A percentile compares a stretch with the other conserved stretches of the same genome.
These are phyloP conservation scores for Hypocryptadius cinnamomeus DNA, from an alignment of 2,113 vertebrate genomes.

Conservation along the genomic window DNA sequence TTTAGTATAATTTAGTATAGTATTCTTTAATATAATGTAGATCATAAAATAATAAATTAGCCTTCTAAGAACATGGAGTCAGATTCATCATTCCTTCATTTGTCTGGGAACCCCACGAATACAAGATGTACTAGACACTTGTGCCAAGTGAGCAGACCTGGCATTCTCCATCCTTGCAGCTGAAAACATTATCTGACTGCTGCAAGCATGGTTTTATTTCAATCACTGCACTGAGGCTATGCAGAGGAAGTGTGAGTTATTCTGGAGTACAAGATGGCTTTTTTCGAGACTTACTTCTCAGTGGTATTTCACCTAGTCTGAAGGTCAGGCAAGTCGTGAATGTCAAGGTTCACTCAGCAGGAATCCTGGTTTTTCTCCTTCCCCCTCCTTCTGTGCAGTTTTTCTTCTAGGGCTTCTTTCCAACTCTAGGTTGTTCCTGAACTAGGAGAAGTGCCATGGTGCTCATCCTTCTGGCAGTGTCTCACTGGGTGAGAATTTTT, in stretches of 20 bases:
- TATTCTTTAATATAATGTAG: too few species aligned
- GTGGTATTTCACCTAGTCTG: not conserved
- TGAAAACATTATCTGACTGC: not conserved
- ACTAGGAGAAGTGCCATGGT: not conserved
- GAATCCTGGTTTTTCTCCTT: not conserved
- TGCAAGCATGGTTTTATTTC: not conserved
- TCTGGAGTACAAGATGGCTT: not conserved
- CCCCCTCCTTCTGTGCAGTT: not conserved
- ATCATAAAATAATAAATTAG: too few species aligned
- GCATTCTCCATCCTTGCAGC: not conserved
- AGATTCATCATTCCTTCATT: too few species aligned
- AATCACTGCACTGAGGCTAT: not conserved
- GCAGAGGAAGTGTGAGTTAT: not conserved
- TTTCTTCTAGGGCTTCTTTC: not conserved
- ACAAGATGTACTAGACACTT: not conserved
- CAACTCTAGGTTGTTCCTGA: not conserved
- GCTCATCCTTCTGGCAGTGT: not conserved
- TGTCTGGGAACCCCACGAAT: too few species aligned
- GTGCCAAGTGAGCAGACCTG: not conserved
- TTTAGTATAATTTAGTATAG: too few species aligned
- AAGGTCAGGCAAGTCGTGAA: not conserved
- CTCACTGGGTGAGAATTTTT: not conserved
- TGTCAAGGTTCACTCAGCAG: not conserved
- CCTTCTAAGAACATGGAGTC: too few species aligned
- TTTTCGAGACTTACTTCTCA: not conserved